These are phyloP conservation scores for Myotis planiceps DNA, from an alignment of 2,797 vertebrate species.

Conservation along the genomic window DNA sequence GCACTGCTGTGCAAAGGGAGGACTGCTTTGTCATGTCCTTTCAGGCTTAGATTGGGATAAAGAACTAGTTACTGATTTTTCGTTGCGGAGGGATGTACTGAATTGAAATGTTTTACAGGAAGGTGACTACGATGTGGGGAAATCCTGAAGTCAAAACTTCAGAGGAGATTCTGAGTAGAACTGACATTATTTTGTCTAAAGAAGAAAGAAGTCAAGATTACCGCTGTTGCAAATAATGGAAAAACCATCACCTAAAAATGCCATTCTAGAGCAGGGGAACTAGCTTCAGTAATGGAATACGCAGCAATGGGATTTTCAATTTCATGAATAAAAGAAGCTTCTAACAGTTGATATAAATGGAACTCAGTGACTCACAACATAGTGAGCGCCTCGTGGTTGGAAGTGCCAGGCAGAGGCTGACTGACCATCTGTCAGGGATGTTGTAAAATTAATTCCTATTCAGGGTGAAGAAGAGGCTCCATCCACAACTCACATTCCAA, in stretches of 20 bases:
- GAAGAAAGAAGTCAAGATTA: not conserved
- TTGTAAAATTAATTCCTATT: not conserved
- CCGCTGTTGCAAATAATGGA: not conserved
- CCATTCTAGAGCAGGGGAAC: not conserved
- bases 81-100: not conserved
- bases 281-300: not conserved
- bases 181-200: not conserved
- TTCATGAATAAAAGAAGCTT: slow-evolving; percentile 52
- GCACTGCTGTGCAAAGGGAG: not conserved
- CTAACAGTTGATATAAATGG: slow-evolving; percentile 52
- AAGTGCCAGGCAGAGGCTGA: slow-evolving; percentile 10
- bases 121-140: not conserved
- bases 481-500: not conserved
- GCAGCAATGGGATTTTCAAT: not conserved
- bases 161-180: not conserved
- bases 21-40: not conserved
- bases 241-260: not conserved
- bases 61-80: not conserved
- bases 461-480: not conserved
- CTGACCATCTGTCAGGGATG: slow-evolving; percentile 46
- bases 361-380: not conserved
- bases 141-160: not conserved
- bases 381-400: not conserved
- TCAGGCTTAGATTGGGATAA: not conserved
- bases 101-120: slow-evolving; percentile 6